phyloP scores from a whole-genome alignment of 2,113 vertebrate species.

The Vidua macroura region DNA sequence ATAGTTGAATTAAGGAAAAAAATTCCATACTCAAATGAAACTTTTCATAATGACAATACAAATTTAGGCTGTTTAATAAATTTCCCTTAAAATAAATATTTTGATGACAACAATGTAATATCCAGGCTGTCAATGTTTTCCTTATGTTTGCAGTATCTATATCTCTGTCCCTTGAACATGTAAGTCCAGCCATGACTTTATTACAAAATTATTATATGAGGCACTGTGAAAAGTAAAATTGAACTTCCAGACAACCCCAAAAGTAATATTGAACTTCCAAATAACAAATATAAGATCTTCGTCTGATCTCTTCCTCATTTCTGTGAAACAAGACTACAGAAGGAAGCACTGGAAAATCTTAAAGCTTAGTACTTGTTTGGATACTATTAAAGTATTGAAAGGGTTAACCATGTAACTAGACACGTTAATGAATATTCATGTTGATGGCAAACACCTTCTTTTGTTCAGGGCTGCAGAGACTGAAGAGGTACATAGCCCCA shows the following conservation, averaged over 20 bases:
- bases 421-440: accelerated
- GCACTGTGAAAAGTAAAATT: neutral
- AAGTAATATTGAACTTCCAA: neutral
- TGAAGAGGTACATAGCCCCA: neutral
- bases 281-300: too few species aligned
- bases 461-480: neutral
- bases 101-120: neutral
- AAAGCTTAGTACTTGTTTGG: neutral
- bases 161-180: neutral
- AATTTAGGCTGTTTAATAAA: neutral
- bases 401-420: neutral
- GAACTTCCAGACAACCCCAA: neutral
- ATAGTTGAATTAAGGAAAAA: neutral
- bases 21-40: neutral
- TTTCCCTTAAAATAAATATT: neutral
- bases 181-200: neutral
- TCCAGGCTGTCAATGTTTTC: neutral
- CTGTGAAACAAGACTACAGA: neutral
- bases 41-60: neutral
- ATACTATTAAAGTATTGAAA: neutral
- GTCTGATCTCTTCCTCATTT: neutral
- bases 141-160: accelerated
- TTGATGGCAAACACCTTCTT: neutral
- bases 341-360: neutral
- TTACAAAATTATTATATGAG: neutral